Conservation (phyloP, 1,140 invertebrate species). For the Lanistes nyassanus region DNA sequence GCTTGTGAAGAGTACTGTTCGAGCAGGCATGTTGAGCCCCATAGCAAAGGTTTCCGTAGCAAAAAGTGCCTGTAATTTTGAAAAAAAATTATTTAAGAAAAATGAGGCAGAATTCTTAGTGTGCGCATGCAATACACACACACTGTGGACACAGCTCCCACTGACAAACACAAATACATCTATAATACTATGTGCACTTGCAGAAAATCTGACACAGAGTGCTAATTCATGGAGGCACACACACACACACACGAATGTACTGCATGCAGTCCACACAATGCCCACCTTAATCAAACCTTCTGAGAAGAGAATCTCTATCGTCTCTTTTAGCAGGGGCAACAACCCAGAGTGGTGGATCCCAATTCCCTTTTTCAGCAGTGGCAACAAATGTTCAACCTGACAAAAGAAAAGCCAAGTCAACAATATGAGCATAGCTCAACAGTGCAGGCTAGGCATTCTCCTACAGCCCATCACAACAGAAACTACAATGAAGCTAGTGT, state of each 20-base stretch:
- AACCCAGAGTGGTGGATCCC: constrained; percentile 97
- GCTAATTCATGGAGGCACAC: not conserved
- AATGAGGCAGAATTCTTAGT: too few species aligned
- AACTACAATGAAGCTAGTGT: too few species aligned
- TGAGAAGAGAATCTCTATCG: constrained; percentile 97
- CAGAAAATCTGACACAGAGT: too few species aligned
- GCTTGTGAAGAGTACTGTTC: constrained; percentile 96
- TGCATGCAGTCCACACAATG: not conserved
- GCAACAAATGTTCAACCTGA: constrained; percentile 88
- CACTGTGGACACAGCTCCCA: not conserved
- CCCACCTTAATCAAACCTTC: constrained; percentile 92
- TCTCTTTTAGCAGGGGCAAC: constrained; percentile 97
- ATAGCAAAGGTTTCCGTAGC: constrained; percentile 99
- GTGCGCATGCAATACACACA: not conserved
- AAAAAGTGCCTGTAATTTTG: constrained; percentile 80
- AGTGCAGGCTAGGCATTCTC: not conserved
- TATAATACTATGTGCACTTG: too few species aligned
- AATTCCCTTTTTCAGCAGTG: constrained; percentile 92
- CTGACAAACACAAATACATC: too few species aligned
- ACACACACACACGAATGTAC: constrained; percentile 1
- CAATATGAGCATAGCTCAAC: not conserved
- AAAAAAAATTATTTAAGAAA: not conserved
- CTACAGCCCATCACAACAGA: not conserved
- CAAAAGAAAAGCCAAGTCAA: constrained; percentile 11
- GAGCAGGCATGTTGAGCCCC: constrained; percentile 99